Conservation (phyloP, 2,797 vertebrate genomes). For the Chaetophractus vellerosus region DNA sequence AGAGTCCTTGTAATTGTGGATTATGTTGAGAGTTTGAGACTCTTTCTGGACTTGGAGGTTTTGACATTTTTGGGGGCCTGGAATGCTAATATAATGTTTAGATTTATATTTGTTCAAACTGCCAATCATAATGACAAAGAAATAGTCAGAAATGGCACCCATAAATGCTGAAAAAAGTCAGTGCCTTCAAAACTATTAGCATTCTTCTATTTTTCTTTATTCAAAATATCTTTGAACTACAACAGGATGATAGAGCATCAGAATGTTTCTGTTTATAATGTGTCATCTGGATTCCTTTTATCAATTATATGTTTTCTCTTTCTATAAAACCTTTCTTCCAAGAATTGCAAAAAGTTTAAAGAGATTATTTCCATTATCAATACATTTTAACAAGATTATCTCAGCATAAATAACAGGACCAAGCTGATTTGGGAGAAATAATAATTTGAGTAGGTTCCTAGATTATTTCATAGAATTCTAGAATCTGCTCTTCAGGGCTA, state of each 20-base stretch:
- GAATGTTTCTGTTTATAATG: conserved; percentile 80
- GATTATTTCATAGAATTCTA: conserved; percentile 46
- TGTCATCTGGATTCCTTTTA: conserved; percentile 80
- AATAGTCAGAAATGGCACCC: conserved; percentile 75
- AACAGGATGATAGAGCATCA: conserved; percentile 67
- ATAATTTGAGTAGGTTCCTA: neutral
- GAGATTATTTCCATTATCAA: conserved; percentile 40
- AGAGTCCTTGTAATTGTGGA: conserved; percentile 65
- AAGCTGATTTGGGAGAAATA: conserved; percentile 43
- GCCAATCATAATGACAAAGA: conserved; percentile 65
- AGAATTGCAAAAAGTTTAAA: conserved; percentile 70
- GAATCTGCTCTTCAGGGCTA: neutral
- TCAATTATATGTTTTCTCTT: conserved; percentile 80
- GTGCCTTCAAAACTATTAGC: conserved; percentile 70
- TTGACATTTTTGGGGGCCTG: conserved; percentile 55
- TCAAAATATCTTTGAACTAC: conserved; percentile 76
- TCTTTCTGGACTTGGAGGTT: conserved; percentile 68
- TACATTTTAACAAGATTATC: conserved; percentile 27
- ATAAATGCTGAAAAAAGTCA: conserved; percentile 48
- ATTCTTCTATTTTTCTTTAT: conserved; percentile 74
- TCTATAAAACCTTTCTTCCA: conserved; percentile 54
- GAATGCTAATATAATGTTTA: conserved; percentile 68
- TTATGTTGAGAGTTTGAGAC: conserved; percentile 71
- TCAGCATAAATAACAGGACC: neutral
- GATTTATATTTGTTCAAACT: conserved; percentile 78